These are phyloP conservation scores for Chlorops oryzae DNA, from an alignment of 1,140 invertebrate species.

Conservation along the genomic window DNA sequence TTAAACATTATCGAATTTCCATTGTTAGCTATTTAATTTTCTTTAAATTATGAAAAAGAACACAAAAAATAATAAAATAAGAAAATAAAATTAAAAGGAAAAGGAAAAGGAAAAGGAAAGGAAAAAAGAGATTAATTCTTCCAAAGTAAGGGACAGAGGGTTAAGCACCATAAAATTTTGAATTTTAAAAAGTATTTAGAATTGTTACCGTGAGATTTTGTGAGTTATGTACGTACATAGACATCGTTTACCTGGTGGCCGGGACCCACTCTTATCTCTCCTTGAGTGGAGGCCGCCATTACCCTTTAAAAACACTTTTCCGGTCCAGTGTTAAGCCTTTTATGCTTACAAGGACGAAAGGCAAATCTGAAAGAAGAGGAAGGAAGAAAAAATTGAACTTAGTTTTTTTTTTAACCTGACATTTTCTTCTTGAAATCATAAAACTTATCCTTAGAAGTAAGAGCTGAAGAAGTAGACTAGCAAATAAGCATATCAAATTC, in stretches of 20 bases:
- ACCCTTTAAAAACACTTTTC: constrained; percentile 49
- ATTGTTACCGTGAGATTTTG: constrained; percentile 52
- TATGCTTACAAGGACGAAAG: constrained; percentile 28
- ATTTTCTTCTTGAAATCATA: not conserved
- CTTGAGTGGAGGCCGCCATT: constrained; percentile 69
- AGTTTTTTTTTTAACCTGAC: not conserved
- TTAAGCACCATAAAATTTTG: too few species aligned
- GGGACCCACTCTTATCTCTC: constrained; percentile 90
- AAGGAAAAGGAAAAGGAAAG: too few species aligned
- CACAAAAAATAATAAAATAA: too few species aligned
- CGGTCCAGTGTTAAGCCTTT: constrained; percentile 48
- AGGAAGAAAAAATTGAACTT: not conserved
- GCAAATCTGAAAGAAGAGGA: constrained; percentile 8
- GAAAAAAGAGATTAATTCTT: too few species aligned
- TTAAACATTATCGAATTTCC: too few species aligned
- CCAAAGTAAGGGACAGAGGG: too few species aligned
- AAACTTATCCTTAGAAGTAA: not conserved
- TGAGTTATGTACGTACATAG: constrained; percentile 56
- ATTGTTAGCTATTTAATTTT: too few species aligned
- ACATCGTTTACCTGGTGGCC: constrained; percentile 80
- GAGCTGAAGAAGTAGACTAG: too few species aligned
- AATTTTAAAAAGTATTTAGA: constrained; percentile 16
- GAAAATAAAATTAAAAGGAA: too few species aligned
- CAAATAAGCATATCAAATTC: too few species aligned
- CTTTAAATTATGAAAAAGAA: too few species aligned